Evolutionary conservation across 2,113 vertebrate species (phyloP), one percentile per base, ranked within the genome.

Genomic region (Neolamprologus toae): DNA sequence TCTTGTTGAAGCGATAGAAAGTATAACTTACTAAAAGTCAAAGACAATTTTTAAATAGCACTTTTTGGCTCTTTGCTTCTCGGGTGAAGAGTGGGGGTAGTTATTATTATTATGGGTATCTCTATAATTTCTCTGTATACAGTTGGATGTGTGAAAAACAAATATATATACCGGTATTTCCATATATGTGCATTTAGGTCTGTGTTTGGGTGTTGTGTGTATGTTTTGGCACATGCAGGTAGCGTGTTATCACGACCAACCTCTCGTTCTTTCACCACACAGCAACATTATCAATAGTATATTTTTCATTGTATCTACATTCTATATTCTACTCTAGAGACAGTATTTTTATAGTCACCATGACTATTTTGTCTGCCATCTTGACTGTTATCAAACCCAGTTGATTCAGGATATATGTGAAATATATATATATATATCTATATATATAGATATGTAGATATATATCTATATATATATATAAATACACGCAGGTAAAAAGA

Each of bases 11-110:
- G 87, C 96, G 92, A 94, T 94, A 95, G 90, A 94, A 92, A 93
- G 94, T 93, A 92, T 95, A 96, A 94, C 93, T 94, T 96, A 97
- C 93, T 96, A 95, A 96, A 96, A 96, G 94, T 93, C 88, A 94
- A 94, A 93, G 95, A 95, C 92, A 92, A 93, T 85, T 95, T 94
- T 97, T 96, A 91, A 96, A 96, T 97, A 97, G 97, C 96, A 97
- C 96, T 96, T 96, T 96, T 96, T 95, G 95, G 94, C 95, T 96
- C 96, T 96, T 96, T 95, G 95, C 95, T 95, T 95, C 91, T 94
- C 93, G 42, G 85, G 94, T 91, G 89, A 94, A 95, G 96, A 96
- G 95, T 91, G 89, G 94, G 95, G 95, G 88, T 96, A 95, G 92
- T 95, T 92, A 92, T 93, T 90, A 94, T 94, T 89, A 94, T 92